These are phyloP conservation scores for Haplochromis vanheusdeni DNA, from an alignment of 2,113 vertebrate genomes.

Conservation along the genomic window DNA sequence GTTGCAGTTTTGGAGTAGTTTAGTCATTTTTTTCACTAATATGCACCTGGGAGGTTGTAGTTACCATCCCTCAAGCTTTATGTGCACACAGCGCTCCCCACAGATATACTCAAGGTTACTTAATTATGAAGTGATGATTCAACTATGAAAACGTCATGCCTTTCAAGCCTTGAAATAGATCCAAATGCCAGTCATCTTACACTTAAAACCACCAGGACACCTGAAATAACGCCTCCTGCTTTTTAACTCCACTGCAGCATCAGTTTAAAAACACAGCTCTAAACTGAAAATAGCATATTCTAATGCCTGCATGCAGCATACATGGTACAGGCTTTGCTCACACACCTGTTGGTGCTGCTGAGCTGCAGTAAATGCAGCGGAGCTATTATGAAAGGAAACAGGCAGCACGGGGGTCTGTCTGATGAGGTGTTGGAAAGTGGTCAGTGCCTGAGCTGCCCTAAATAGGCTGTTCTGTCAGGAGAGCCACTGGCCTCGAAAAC, in stretches of 20 bases:
- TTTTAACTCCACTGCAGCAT: not conserved
- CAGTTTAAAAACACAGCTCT: not conserved
- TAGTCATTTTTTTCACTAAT: not conserved
- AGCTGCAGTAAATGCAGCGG: not conserved
- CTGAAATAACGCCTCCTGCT: not conserved
- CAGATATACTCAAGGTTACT: not conserved
- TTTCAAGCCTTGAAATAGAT: not conserved
- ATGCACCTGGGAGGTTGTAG: not conserved
- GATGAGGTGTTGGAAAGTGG: conserved; percentile 55
- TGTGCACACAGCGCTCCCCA: not conserved
- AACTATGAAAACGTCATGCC: not conserved
- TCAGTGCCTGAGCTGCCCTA: conserved; percentile 17
- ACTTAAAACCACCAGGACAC: not conserved
- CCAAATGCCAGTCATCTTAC: not conserved
- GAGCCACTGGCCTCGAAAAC: not conserved
- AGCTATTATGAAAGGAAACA: conserved; percentile 23
- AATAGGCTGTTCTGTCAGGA: conserved; percentile 2
- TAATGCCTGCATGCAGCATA: not conserved
- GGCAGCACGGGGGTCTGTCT: conserved; percentile 4
- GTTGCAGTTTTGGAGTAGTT: not conserved
- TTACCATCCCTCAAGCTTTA: not conserved
- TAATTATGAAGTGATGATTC: not conserved
- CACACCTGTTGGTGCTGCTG: not conserved
- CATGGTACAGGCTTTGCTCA: not conserved
- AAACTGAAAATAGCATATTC: not conserved